Percentiles rank a stretch among this genome's conserved stretches.
phyloP scores from a whole-genome alignment of 2,113 vertebrate species.

The Irena cyanogastra region DNA sequence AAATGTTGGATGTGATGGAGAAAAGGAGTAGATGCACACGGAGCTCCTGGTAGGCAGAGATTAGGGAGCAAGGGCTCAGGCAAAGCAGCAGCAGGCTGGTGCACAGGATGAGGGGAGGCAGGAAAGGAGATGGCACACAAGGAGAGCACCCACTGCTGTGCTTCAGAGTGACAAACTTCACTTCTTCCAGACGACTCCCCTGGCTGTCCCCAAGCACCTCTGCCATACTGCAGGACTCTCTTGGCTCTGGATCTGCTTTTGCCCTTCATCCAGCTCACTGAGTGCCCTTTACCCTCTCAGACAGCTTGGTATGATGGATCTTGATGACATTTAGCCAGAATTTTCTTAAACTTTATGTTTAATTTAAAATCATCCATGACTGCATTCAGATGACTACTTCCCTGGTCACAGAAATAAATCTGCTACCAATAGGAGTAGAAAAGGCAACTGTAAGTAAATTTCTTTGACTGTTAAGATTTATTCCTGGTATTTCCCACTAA shows the following conservation, averaged over 20 bases:
- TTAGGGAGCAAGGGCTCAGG: neutral
- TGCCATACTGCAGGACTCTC: neutral
- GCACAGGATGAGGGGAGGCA: neutral
- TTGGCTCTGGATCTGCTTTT: neutral
- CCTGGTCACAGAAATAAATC: slow-evolving; percentile 46
- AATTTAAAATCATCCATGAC: slow-evolving; percentile 55
- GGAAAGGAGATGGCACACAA: neutral
- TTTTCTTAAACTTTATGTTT: slow-evolving; percentile 64
- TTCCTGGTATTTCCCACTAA: neutral
- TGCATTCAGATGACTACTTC: slow-evolving; percentile 32
- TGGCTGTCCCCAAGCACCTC: neutral
- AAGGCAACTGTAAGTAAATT: slow-evolving; percentile 56
- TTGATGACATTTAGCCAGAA: slow-evolving; percentile 63
- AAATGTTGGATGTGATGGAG: neutral
- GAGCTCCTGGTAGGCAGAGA: neutral
- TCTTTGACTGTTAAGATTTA: slow-evolving; percentile 13
- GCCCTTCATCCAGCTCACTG: slow-evolving; percentile 22
- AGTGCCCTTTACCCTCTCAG: neutral
- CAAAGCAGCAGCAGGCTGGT: neutral
- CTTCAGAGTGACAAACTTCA: neutral
- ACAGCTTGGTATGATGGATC: slow-evolving; percentile 41
- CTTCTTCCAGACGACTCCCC: neutral
- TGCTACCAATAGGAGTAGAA: slow-evolving; percentile 13
- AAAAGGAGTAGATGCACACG: neutral
- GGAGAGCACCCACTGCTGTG: neutral